These are phyloP conservation scores for Drosophila tani DNA, from an alignment of 1,140 invertebrate genomes.

Conservation along the genomic window DNA sequence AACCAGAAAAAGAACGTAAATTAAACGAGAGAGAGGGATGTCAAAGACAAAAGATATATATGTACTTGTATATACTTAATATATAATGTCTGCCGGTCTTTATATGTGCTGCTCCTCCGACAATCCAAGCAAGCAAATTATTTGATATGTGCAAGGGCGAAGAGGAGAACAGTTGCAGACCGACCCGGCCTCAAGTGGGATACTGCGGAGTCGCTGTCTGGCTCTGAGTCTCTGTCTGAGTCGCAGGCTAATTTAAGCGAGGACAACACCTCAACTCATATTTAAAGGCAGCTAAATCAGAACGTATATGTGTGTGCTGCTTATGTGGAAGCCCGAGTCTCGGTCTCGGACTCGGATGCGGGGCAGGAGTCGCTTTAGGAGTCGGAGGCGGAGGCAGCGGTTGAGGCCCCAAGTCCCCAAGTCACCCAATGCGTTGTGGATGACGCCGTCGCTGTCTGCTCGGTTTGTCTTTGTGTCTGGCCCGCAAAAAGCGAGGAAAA, in stretches of 20 bases:
- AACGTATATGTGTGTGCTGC: slow-evolving; percentile 37
- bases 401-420: slow-evolving; percentile 35
- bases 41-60: slow-evolving; percentile 67
- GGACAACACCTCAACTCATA: slow-evolving; percentile 84
- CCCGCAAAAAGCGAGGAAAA: slow-evolving; percentile 53
- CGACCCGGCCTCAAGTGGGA: slow-evolving; percentile 21
- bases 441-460: slow-evolving; percentile 56
- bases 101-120: slow-evolving; percentile 3
- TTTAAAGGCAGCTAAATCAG: slow-evolving; percentile 83
- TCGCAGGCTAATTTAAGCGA: slow-evolving; percentile 82
- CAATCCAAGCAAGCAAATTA: slow-evolving; percentile 40
- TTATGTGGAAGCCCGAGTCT: slow-evolving; percentile 62
- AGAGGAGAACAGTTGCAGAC: slow-evolving; percentile 16
- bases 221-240: slow-evolving; percentile 26
- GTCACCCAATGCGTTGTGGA: slow-evolving; percentile 48
- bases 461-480: slow-evolving; percentile 79
- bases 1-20: slow-evolving; percentile 65
- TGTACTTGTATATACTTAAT: slow-evolving; percentile 25
- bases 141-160: slow-evolving; percentile 35
- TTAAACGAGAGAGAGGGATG: slow-evolving; percentile 54
- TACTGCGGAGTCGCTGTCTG: slow-evolving; percentile 26
- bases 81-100: slow-evolving; percentile 42
- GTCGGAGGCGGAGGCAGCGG: slow-evolving; percentile 1
- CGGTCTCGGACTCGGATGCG: slow-evolving; percentile 20
- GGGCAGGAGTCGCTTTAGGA: slow-evolving; percentile 19